Conservation (phyloP, 2,113 vertebrate species). For the Corythornis madagascariensis region DNA sequence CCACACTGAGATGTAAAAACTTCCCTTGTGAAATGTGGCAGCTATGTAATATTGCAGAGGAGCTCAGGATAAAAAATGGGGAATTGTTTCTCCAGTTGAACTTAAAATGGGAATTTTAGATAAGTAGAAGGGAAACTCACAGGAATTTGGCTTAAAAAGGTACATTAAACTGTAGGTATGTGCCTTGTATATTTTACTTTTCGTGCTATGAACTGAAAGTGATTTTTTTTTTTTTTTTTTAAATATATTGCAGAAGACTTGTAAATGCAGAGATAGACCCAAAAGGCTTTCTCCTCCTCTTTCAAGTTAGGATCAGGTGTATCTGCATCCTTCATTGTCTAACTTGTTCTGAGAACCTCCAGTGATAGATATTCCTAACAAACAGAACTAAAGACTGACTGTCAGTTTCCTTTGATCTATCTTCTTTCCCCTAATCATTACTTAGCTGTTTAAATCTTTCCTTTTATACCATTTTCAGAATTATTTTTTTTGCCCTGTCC, state of each 20-base stretch:
- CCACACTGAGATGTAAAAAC: conserved; percentile 21
- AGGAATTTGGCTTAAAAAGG: conserved; percentile 1
- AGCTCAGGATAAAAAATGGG: neutral
- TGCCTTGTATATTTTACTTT: conserved; percentile 2
- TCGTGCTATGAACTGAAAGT: neutral
- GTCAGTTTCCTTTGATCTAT: neutral
- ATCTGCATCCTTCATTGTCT: neutral
- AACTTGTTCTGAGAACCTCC: neutral
- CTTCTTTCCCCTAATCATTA: neutral
- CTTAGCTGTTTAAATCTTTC: neutral
- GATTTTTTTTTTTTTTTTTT: neutral
- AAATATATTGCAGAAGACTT: neutral
- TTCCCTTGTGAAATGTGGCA: conserved; percentile 36
- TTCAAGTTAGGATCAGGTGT: neutral
- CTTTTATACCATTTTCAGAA: neutral
- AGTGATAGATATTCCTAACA: neutral
- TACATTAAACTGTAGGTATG: conserved; percentile 31
- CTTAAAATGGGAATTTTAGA: conserved; percentile 8
- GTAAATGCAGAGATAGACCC: neutral
- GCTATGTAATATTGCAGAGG: neutral
- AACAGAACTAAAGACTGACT: neutral
- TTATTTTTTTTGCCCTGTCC: neutral
- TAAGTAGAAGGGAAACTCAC: conserved; percentile 48
- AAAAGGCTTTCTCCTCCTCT: neutral
- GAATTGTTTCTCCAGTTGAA: conserved; percentile 22